Base-by-base conservation (phyloP, 2,797 vertebrate genomes). In the Ptychobarbus kaznakovi region DNA sequence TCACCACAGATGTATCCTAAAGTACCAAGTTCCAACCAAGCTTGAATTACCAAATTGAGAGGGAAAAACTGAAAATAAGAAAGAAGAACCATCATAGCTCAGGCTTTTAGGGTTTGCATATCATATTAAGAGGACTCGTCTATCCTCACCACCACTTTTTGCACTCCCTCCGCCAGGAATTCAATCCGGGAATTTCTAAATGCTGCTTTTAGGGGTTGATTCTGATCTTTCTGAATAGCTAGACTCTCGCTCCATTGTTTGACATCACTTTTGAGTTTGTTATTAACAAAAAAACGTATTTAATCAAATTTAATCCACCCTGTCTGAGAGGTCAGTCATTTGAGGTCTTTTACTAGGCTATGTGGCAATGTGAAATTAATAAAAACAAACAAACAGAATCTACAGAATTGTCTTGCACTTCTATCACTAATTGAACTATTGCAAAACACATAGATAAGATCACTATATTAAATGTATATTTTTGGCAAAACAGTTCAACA, bases 131-230 rank as follows among this genome's bases (percentile, higher is more conserved):
- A 2, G 6, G 8, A 70, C 35, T 58, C 28, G 32, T 80, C 68
- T 35, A 44, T 65, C 82, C 63, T 75, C 42, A 25, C 25, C 44
- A 75, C 10, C 32, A 20, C 42, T 40, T 66, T 22, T 16, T 5
- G n/a, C 76, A 1, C 35, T 83, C 70, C 32, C 9, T 10, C 11
- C 42, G 20, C 32, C 28, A 68, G 25, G 69, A 80, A 82, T 85
- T 80, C 70, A 82, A 49, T 35, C 22, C 40, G 46, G 68, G 74
- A 84, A 84, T 84, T 86, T 83, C 63, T 63, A 72, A 61, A n/a
- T 51, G 32, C 32, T 63, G 3, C 16, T 65, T 70, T 63, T 53
- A 51, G 28, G 61, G 49, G 4, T 61, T 61, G 38, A 78, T 78
- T 74, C 42, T 70, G n/a, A 16, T 63, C 66, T 74, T 58, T 74